Percentiles rank a stretch among this genome's conserved stretches.
Evolutionary conservation across 2,113 vertebrate species (phyloP).

Genomic region (Pseudorhombus dupliciocellatus): DNA sequence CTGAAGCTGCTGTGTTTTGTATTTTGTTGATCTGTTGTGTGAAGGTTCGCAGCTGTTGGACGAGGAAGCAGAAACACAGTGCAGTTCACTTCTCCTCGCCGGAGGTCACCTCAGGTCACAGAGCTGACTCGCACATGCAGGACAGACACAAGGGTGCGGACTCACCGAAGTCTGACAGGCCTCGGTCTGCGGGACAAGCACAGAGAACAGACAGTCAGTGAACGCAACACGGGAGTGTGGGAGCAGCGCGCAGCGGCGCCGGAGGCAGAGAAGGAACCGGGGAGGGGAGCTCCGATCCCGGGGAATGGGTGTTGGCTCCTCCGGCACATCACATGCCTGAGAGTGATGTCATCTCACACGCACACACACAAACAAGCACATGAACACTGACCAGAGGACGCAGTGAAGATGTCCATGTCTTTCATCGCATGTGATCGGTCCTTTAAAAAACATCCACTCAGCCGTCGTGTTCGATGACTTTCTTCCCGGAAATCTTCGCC

Average conservation of each 20-base stretch:
- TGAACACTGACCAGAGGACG: slow-evolving; percentile 52
- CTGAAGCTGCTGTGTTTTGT: not conserved
- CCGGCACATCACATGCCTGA: slow-evolving; percentile 44
- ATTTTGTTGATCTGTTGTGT: not conserved
- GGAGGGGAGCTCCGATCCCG: not conserved
- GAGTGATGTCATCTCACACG: slow-evolving; percentile 32
- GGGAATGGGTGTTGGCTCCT: slow-evolving; percentile 61
- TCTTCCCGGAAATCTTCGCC: not conserved
- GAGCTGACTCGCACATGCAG: not conserved
- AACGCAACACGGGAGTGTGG: too few species aligned
- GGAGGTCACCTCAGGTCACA: slow-evolving; percentile 1
- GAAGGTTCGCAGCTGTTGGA: not conserved
- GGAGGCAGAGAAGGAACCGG: not conserved
- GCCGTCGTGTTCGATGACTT: not conserved
- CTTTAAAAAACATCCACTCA: not conserved
- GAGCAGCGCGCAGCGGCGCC: not conserved
- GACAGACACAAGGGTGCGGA: not conserved
- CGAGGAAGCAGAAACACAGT: slow-evolving; percentile 5
- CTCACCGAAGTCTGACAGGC: slow-evolving; percentile 70
- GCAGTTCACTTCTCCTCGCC: not conserved
- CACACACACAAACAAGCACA: not conserved
- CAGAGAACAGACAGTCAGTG: slow-evolving; percentile 3
- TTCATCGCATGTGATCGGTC: slow-evolving; percentile 53
- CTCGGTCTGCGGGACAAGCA: slow-evolving; percentile 38
- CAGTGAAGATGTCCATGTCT: slow-evolving; percentile 74